Percentiles rank a stretch among this genome's conserved stretches.
These are phyloP conservation scores for Euspilapteryx auroguttella DNA, from an alignment of 2,888 invertebrate genomes.

Conservation along the genomic window DNA sequence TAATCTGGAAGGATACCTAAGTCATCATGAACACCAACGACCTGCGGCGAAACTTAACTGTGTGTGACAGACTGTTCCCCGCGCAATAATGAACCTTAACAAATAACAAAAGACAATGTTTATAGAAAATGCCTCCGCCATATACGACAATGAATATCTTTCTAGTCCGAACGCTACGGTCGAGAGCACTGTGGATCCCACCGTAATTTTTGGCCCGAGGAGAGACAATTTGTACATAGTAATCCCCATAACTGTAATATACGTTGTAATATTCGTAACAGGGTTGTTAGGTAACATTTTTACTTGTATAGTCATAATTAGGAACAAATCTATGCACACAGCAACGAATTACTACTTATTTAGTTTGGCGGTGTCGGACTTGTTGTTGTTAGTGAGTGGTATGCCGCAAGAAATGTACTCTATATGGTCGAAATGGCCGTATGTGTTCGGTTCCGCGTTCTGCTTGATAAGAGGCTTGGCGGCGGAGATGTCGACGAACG, in stretches of 20 bases:
- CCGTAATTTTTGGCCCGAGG: conserved; percentile 35
- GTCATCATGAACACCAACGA: no score
- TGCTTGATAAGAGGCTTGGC: conserved; percentile 77
- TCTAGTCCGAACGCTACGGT: conserved; percentile 9
- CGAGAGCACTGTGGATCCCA: conserved; percentile 21
- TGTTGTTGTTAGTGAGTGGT: conserved; percentile 75
- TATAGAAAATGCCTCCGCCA: neutral
- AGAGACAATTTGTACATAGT: conserved; percentile 65
- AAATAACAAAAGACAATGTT: neutral
- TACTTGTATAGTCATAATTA: conserved; percentile 82
- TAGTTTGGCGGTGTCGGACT: conserved; percentile 82
- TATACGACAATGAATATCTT: neutral
- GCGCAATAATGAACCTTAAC: no score
- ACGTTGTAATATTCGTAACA: conserved; percentile 74
- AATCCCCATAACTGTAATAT: conserved; percentile 74
- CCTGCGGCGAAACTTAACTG: no score
- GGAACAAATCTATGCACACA: conserved; percentile 82
- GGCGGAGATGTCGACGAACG: conserved; percentile 80
- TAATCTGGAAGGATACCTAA: no score
- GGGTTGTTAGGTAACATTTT: conserved; percentile 81
- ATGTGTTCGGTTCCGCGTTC: conserved; percentile 76
- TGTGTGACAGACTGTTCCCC: no score
- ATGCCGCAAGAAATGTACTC: conserved; percentile 82
- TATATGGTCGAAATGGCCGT: conserved; percentile 77
- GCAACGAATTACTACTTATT: conserved; percentile 83